Percentiles rank a stretch among this genome's conserved stretches.
Evolutionary conservation across 2,888 invertebrate genomes (phyloP).

Genomic region (Eupithecia pulchellata): DNA sequence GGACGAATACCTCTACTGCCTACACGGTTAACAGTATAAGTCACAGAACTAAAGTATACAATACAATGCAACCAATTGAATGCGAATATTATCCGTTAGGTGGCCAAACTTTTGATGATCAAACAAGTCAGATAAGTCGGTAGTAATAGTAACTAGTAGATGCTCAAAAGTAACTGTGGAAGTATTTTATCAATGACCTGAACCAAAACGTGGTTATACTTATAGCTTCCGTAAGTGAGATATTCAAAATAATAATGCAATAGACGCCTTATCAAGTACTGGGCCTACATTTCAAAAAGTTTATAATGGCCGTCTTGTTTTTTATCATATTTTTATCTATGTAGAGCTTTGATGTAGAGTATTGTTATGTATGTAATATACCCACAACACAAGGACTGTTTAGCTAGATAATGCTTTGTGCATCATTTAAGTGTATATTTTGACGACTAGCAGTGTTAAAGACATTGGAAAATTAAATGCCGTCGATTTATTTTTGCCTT

Average conservation of each 20-base stretch:
- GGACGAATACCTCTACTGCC: constrained; percentile 25
- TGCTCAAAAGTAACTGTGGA: background rate
- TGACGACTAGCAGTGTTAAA: constrained; percentile 26
- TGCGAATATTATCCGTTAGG: constrained; percentile 7
- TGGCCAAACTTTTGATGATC: background rate
- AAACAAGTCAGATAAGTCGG: background rate
- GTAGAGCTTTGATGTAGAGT: too few relatives aligned
- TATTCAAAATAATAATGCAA: background rate
- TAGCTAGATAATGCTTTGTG: too few relatives aligned
- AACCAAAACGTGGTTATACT: background rate
- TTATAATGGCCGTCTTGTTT: background rate
- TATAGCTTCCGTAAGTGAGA: background rate
- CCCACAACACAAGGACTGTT: too few relatives aligned
- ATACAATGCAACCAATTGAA: constrained; percentile 1
- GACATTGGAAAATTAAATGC: constrained; percentile 53
- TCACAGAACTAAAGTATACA: too few relatives aligned
- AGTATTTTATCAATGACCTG: background rate
- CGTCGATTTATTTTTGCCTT: constrained; percentile 55
- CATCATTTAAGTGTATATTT: too few relatives aligned
- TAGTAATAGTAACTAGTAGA: too few relatives aligned
- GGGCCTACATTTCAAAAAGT: background rate
- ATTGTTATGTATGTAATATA: too few relatives aligned
- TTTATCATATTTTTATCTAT: background rate
- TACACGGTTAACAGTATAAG: constrained; percentile 14
- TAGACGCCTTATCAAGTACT: background rate